A percentile compares a stretch with the other conserved stretches of the same genome.
Conservation (phyloP, 2,888 invertebrate genomes). For the Cryptus armator region DNA sequence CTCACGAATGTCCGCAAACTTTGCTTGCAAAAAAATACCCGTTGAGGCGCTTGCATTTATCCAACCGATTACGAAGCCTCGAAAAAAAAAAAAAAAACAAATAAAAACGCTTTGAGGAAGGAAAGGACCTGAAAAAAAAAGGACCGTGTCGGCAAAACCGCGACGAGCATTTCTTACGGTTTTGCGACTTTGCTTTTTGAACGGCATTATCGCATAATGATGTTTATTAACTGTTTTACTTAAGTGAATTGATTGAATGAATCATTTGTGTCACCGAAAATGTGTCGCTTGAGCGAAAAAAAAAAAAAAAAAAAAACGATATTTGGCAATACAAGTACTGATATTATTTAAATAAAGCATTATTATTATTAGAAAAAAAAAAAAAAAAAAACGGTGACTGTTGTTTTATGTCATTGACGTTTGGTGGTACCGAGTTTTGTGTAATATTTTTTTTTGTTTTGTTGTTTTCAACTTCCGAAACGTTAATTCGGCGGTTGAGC, state of each 20-base stretch:
- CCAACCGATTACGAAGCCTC: slow-evolving; percentile 28
- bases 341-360: slow-evolving; percentile 74
- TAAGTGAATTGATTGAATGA: slow-evolving; percentile 56
- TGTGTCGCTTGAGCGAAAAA: slow-evolving; percentile 60
- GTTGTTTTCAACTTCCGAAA: neutral
- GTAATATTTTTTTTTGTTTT: neutral
- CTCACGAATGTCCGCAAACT: slow-evolving; percentile 36
- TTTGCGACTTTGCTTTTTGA: slow-evolving; percentile 52
- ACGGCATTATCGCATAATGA: slow-evolving; percentile 62
- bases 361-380: slow-evolving; percentile 68
- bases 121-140: neutral
- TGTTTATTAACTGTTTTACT: slow-evolving; percentile 60
- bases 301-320: slow-evolving; percentile 49
- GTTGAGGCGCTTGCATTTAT: slow-evolving; percentile 62
- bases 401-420: slow-evolving; percentile 48
- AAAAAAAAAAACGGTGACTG: slow-evolving; percentile 32
- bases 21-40: slow-evolving; percentile 62
- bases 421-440: slow-evolving; percentile 67
- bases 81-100: slow-evolving; percentile 6
- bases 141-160: slow-evolving; percentile 29
- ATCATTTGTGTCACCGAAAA: slow-evolving; percentile 53
- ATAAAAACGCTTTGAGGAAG: slow-evolving; percentile 20
- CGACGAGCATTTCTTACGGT: slow-evolving; percentile 38
- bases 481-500: neutral
- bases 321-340: slow-evolving; percentile 75